These are phyloP conservation scores for Phrixothrix hirtus DNA, from an alignment of 2,888 invertebrate species.

Conservation along the genomic window DNA sequence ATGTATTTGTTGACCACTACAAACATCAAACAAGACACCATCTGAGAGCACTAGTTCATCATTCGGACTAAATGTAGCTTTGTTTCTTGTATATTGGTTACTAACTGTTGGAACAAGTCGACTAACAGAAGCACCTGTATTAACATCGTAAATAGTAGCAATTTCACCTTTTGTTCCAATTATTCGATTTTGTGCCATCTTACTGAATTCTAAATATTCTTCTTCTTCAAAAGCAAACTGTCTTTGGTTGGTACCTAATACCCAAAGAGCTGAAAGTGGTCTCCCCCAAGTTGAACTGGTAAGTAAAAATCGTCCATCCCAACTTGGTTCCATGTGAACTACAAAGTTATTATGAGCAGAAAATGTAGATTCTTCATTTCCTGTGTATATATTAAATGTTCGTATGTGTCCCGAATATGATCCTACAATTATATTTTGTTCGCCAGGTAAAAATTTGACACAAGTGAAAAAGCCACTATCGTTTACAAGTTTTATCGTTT, in stretches of 20 bases:
- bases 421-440: slow-evolving; percentile 72
- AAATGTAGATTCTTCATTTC: slow-evolving; percentile 75
- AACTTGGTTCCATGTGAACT: slow-evolving; percentile 73
- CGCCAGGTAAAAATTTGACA: slow-evolving; percentile 54
- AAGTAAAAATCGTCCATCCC: slow-evolving; percentile 77
- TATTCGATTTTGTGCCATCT: slow-evolving; percentile 79
- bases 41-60: slow-evolving; percentile 95
- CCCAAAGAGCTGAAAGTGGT: slow-evolving; percentile 82
- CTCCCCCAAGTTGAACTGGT: slow-evolving; percentile 85
- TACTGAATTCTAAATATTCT: slow-evolving; percentile 90
- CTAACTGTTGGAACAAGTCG: slow-evolving; percentile 79
- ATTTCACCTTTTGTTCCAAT: slow-evolving; percentile 86
- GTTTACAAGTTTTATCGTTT: slow-evolving; percentile 70
- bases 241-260: slow-evolving; percentile 67
- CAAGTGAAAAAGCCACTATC: slow-evolving; percentile 77
- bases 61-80: slow-evolving; percentile 91
- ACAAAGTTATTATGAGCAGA: slow-evolving; percentile 88
- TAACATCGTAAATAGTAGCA: slow-evolving; percentile 88
- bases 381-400: slow-evolving; percentile 82
- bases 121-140: slow-evolving; percentile 73
- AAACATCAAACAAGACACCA: slow-evolving; percentile 94
- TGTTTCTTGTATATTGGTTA: slow-evolving; percentile 91
- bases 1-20: slow-evolving; percentile 85
- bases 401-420: slow-evolving; percentile 90
- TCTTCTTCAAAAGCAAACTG: slow-evolving; percentile 79